phyloP scores from a whole-genome alignment of 1,140 invertebrate species.

The Anadara kagoshimensis region DNA sequence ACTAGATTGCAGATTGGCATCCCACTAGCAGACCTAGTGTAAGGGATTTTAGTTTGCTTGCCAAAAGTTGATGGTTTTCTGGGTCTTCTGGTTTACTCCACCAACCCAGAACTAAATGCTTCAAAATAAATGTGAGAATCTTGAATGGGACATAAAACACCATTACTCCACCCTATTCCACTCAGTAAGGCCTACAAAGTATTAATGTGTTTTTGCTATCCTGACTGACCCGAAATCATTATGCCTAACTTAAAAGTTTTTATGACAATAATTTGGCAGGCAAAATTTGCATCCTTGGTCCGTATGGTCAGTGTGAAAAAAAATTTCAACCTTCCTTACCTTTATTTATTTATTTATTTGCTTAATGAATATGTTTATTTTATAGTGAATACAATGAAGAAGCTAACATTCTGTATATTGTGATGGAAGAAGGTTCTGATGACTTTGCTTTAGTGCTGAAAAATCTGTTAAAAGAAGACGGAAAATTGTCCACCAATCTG shows the following conservation, averaged over 20 bases:
- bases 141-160: too few relatives aligned
- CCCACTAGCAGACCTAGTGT: too few relatives aligned
- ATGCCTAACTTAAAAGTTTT: not conserved
- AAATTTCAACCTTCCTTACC: not conserved
- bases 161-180: not conserved
- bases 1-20: too few relatives aligned
- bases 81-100: too few relatives aligned
- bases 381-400: conserved; percentile 75
- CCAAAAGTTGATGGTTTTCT: too few relatives aligned
- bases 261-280: not conserved
- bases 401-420: conserved; percentile 81
- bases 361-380: conserved; percentile 83
- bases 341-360: conserved; percentile 80
- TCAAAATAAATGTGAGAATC: too few relatives aligned
- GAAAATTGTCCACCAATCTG: conserved; percentile 78
- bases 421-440: conserved; percentile 94
- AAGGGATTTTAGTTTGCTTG: too few relatives aligned
- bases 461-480: conserved; percentile 46
- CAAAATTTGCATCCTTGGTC: not conserved
- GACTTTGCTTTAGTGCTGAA: conserved; percentile 86
- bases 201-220: not conserved
- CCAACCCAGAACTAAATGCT: too few relatives aligned
- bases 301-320: not conserved
- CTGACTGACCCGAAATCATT: not conserved
- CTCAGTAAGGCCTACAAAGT: not conserved